Evolutionary conservation across 2,113 vertebrate species (phyloP).

Genomic region (Melanerpes formicivorus): DNA sequence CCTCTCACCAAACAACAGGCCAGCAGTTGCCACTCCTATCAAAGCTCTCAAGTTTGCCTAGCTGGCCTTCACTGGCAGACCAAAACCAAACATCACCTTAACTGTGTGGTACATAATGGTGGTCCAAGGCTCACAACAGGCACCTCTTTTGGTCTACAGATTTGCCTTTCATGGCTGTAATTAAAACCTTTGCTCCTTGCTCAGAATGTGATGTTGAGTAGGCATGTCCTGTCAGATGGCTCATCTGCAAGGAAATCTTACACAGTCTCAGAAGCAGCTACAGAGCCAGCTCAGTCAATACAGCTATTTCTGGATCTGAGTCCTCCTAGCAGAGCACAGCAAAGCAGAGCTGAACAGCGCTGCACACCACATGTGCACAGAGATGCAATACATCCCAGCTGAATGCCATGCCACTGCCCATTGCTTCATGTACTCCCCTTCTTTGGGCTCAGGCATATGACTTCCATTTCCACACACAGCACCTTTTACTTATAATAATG

Average conservation of each 20-base stretch:
- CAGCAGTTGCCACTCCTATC: neutral
- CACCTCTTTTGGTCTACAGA: neutral
- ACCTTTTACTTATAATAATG: neutral
- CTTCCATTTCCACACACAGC: neutral
- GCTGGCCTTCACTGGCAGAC: neutral
- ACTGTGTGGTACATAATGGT: rapidly evolving
- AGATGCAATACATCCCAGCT: neutral
- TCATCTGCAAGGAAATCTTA: neutral
- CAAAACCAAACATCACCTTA: neutral
- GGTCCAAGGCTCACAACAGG: neutral
- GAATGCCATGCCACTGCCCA: neutral
- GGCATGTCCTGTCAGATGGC: neutral
- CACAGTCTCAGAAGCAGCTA: neutral
- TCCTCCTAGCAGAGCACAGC: neutral
- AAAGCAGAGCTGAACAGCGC: neutral
- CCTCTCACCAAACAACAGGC: neutral
- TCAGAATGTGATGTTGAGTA: neutral
- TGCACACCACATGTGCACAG: neutral
- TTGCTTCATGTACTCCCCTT: neutral
- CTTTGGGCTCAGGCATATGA: neutral
- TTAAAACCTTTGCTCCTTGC: neutral
- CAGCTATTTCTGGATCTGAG: neutral
- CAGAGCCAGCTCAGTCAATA: neutral
- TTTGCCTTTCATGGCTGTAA: neutral
- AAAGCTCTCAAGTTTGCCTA: neutral